A percentile compares a stretch with the other conserved stretches of the same genome.
These are phyloP conservation scores for Aplysina aerophoba DNA, from an alignment of 37 sponge, comb jelly and placozoan genomes.

Conservation along the genomic window DNA sequence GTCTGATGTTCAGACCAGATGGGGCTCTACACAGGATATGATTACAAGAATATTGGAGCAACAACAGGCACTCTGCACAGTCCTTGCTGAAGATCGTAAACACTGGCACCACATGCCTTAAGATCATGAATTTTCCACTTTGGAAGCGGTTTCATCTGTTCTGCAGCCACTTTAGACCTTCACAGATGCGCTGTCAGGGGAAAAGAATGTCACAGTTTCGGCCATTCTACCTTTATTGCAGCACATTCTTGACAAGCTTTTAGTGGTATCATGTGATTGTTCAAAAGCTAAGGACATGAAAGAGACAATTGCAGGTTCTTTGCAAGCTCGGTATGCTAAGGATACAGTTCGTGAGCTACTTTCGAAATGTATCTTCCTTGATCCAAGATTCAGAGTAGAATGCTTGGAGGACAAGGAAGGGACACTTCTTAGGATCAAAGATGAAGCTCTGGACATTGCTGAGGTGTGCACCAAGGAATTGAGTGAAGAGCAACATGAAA, in stretches of 20 bases:
- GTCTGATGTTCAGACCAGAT: constrained; percentile 6
- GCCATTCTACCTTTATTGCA: constrained; percentile 24
- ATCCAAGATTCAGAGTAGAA: too few species aligned
- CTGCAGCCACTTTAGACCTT: neutral
- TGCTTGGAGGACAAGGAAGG: too few species aligned
- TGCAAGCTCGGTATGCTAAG: neutral
- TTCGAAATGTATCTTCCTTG: too few species aligned
- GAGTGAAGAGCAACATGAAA: too few species aligned
- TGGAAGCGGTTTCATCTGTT: neutral
- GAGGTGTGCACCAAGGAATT: too few species aligned
- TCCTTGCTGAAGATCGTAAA: constrained; percentile 30
- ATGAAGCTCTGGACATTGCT: too few species aligned
- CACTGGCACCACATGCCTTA: constrained; percentile 30
- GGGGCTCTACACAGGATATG: constrained; percentile 30
- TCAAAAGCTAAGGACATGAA: constrained; percentile 7
- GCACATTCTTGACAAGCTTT: neutral
- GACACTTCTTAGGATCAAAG: too few species aligned
- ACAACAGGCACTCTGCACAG: constrained; percentile 17
- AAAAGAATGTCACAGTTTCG: constrained; percentile 19
- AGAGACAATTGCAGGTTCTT: constrained; percentile 1
- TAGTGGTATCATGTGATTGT: neutral
- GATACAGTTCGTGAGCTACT: too few species aligned
- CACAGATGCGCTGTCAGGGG: constrained; percentile 25
- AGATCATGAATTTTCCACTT: constrained; percentile 19
- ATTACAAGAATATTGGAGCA: constrained; percentile 22